Percentiles rank a stretch among this genome's conserved stretches.
phyloP scores from a whole-genome alignment of 2,888 invertebrate species.

The Drosophila tripunctata region DNA sequence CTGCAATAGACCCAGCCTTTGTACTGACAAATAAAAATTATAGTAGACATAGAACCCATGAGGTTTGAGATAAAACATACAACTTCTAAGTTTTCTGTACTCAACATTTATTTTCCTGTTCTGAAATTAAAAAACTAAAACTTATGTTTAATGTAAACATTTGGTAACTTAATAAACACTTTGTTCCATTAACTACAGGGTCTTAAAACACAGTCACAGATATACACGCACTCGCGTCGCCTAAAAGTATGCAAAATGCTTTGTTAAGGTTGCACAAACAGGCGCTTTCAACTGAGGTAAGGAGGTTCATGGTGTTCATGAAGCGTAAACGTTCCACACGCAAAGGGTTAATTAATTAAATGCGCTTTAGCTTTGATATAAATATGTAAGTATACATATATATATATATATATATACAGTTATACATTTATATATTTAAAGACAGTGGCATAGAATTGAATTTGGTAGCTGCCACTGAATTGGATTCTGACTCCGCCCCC shows the following conservation, averaged over 20 bases:
- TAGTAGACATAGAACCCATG: no score
- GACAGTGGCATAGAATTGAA: background rate
- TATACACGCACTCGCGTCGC: slow-evolving; percentile 29
- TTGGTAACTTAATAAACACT: background rate
- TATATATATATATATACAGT: background rate
- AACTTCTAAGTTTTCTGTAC: no score
- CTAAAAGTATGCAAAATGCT: slow-evolving; percentile 70
- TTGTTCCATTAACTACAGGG: background rate
- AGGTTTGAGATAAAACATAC: no score
- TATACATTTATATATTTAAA: background rate
- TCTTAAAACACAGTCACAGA: background rate
- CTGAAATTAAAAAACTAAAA: no score
- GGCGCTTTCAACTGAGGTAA: slow-evolving; percentile 38
- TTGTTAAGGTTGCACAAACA: slow-evolving; percentile 64
- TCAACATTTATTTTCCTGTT: no score
- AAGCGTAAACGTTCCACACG: slow-evolving; percentile 77
- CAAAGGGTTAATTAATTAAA: slow-evolving; percentile 82
- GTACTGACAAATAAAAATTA: no score
- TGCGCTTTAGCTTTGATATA: slow-evolving; percentile 43
- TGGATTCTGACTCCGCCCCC: slow-evolving; percentile 40
- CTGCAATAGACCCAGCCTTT: background rate
- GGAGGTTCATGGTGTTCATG: no score
- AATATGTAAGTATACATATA: background rate
- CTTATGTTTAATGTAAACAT: no score
- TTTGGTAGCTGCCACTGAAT: background rate